A percentile compares a stretch with the other conserved stretches of the same genome.
phyloP scores from a whole-genome alignment of 1,140 invertebrate species.

The Drosophila erecta region DNA sequence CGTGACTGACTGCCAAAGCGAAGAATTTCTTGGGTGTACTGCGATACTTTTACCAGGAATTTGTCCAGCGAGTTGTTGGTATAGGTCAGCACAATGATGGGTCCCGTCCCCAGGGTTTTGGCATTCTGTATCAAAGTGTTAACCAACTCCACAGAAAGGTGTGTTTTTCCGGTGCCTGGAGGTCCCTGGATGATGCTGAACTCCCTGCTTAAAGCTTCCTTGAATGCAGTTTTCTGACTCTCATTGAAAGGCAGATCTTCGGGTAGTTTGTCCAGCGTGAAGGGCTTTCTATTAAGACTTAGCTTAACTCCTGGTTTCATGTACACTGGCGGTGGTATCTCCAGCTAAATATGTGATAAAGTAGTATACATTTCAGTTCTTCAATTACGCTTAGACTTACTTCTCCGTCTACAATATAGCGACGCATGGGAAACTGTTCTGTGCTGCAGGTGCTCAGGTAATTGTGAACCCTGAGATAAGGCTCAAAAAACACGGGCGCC shows the following conservation, averaged over 20 bases:
- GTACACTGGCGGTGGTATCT: conserved; percentile 37
- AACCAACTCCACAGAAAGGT: conserved; percentile 89
- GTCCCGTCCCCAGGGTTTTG: conserved; percentile 56
- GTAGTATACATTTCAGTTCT: no score
- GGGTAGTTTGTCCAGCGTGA: conserved; percentile 9
- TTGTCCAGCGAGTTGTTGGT: conserved; percentile 96
- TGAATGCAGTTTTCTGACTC: conserved; percentile 87
- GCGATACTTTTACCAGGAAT: conserved; percentile 91
- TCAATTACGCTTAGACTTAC: conserved; percentile 57
- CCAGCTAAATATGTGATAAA: conserved; percentile 9
- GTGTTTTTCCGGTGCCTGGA: conserved; percentile 93
- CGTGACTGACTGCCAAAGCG: conserved; percentile 90
- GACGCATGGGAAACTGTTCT: conserved; percentile 87
- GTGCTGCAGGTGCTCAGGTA: conserved; percentile 86
- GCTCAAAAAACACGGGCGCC: conserved; percentile 89
- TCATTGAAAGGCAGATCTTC: conserved; percentile 58
- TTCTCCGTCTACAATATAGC: conserved; percentile 87
- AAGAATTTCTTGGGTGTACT: conserved; percentile 87
- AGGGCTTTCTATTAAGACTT: conserved; percentile 26
- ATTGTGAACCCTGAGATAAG: conserved; percentile 88
- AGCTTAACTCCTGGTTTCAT: conserved; percentile 17
- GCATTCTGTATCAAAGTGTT: conserved; percentile 87
- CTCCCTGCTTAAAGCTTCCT: conserved; percentile 87
- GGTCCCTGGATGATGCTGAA: conserved; percentile 92
- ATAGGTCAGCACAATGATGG: conserved; percentile 92